phyloP scores from a whole-genome alignment of 2,113 vertebrate genomes.

The Cheirogaleus medius region DNA sequence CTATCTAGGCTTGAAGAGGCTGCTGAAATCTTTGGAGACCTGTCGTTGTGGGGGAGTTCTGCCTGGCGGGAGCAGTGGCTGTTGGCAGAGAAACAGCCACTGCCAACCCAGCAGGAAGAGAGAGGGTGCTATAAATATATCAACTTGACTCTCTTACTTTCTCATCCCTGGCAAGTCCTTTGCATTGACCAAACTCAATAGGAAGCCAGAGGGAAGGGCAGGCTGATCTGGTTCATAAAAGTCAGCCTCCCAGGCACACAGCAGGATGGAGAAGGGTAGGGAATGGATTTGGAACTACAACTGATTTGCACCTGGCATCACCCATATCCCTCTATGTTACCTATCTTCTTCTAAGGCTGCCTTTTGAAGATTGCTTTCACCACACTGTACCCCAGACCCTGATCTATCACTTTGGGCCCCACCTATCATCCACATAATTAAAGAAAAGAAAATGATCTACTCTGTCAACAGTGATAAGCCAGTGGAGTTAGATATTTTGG shows the following conservation, averaged over 20 bases:
- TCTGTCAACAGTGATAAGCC: not conserved
- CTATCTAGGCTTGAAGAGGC: not conserved
- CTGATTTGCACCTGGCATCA: not conserved
- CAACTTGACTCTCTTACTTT: not conserved
- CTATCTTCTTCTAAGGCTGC: not conserved
- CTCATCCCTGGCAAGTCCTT: not conserved
- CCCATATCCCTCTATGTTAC: too few species aligned
- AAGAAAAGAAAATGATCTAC: not conserved
- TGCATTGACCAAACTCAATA: not conserved
- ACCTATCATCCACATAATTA: not conserved
- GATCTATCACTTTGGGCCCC: not conserved
- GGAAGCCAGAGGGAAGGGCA: not conserved
- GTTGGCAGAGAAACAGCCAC: not conserved
- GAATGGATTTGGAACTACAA: not conserved
- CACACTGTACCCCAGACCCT: not conserved
- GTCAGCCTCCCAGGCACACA: not conserved
- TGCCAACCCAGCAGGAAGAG: not conserved
- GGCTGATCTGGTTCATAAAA: not conserved
- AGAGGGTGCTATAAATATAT: not conserved
- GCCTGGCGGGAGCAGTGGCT: not conserved
- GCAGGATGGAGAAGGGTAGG: not conserved
- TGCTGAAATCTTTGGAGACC: not conserved
- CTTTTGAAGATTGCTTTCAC: not conserved
- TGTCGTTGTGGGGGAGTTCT: not conserved
- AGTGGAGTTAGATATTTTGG: conserved; percentile 26